These are phyloP conservation scores for Dioctria rufipes DNA, from an alignment of 2,888 invertebrate genomes.

Conservation along the genomic window DNA sequence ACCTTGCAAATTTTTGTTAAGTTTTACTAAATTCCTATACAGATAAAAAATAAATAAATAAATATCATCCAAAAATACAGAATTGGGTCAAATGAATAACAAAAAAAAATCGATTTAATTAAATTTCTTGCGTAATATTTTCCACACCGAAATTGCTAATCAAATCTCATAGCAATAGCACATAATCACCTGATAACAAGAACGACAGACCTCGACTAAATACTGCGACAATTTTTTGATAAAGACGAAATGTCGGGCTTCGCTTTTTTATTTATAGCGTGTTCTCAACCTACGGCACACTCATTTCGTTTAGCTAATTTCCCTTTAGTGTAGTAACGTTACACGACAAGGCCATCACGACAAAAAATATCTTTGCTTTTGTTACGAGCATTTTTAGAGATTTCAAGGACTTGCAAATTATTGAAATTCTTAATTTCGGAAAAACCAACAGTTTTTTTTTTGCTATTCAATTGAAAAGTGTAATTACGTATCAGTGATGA, in stretches of 20 bases:
- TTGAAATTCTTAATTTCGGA: too few relatives aligned
- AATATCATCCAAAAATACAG: not conserved
- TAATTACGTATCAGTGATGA: too few relatives aligned
- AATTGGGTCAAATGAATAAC: slow-evolving; percentile 24
- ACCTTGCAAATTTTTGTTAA: too few relatives aligned
- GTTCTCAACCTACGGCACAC: slow-evolving; percentile 20
- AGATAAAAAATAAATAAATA: not conserved
- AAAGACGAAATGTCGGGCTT: not conserved
- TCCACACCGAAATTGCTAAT: too few relatives aligned
- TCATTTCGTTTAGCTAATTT: not conserved
- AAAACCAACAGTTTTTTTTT: too few relatives aligned
- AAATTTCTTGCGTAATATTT: slow-evolving; percentile 25
- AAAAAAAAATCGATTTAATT: slow-evolving; percentile 28
- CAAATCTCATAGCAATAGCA: not conserved
- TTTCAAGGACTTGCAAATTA: too few relatives aligned
- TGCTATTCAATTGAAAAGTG: too few relatives aligned
- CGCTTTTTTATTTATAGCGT: slow-evolving; percentile 9
- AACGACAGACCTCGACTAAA: not conserved
- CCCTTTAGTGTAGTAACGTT: slow-evolving; percentile 4
- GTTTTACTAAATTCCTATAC: too few relatives aligned
- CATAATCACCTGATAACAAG: slow-evolving; percentile 2
- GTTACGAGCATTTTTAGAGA: too few relatives aligned
- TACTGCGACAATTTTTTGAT: not conserved
- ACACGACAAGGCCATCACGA: slow-evolving; percentile 2
- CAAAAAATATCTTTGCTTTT: slow-evolving; percentile 15